Conservation (phyloP, 2,888 invertebrate species). For the Apodemia mormo region DNA sequence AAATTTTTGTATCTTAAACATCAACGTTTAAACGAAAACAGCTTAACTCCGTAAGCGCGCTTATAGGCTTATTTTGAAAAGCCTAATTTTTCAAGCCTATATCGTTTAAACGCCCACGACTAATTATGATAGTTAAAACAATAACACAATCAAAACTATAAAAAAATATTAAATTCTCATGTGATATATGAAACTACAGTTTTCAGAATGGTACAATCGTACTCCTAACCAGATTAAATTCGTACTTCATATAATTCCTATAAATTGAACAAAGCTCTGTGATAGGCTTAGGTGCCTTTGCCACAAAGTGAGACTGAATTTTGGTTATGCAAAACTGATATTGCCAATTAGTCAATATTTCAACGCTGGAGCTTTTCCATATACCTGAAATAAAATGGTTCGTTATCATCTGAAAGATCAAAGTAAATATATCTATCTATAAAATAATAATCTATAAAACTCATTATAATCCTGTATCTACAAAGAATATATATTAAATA, state of each 20-base stretch:
- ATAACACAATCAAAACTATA: no score
- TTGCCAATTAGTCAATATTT: constrained; percentile 50
- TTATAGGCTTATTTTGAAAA: no score
- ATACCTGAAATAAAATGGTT: neutral
- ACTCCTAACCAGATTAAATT: constrained; percentile 14
- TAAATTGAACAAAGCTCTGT: constrained; percentile 53
- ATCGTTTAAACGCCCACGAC: no score
- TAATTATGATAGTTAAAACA: no score
- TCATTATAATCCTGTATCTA: neutral
- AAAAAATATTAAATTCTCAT: neutral
- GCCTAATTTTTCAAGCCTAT: no score
- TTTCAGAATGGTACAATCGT: neutral
- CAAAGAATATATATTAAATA: no score
- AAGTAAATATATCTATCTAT: no score
- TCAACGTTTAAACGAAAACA: no score
- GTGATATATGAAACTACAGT: neutral
- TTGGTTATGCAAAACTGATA: constrained; percentile 46
- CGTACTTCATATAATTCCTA: constrained; percentile 46
- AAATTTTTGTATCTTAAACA: no score
- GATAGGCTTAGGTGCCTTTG: constrained; percentile 52
- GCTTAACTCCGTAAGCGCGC: no score
- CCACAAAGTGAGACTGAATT: constrained; percentile 42
- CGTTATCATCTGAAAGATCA: neutral
- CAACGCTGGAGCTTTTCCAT: neutral
- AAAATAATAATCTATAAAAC: neutral